phyloP scores from a whole-genome alignment of 1,140 invertebrate species.

The Eumeta japonica region DNA sequence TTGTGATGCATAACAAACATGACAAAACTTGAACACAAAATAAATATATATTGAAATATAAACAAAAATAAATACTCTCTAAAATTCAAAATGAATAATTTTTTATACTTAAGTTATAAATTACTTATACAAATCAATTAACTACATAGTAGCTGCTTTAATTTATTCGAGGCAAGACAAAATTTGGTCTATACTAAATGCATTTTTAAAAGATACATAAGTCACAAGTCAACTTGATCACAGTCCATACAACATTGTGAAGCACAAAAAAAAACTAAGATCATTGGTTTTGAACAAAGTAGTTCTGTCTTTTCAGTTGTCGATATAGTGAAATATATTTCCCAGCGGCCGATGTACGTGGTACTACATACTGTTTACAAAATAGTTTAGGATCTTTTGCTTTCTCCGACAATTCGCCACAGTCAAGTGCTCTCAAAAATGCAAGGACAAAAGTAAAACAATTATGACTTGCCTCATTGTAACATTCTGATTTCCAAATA shows the following conservation, averaged over 20 bases:
- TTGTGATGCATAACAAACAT: no score
- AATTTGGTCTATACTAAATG: conserved; percentile 50
- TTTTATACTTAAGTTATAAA: no score
- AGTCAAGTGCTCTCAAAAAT: conserved; percentile 67
- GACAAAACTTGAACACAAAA: no score
- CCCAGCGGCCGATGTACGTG: conserved; percentile 70
- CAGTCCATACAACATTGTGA: background rate
- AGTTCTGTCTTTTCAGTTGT: conserved; percentile 59
- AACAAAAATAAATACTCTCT: no score
- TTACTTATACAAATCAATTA: no score
- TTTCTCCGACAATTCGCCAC: conserved; percentile 63
- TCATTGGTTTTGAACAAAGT: conserved; percentile 51
- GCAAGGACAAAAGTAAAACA: conserved; percentile 79
- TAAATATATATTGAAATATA: no score
- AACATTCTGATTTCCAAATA: conserved; percentile 66
- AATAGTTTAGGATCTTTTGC: conserved; percentile 66
- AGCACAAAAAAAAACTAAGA: conserved; percentile 5
- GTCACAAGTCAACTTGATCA: no score
- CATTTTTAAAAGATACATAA: conserved; percentile 36
- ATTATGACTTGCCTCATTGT: conserved; percentile 72
- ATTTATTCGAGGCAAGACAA: conserved; percentile 6
- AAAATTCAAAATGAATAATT: no score
- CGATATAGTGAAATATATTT: conserved; percentile 80
- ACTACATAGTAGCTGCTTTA: no score
- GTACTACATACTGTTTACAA: conserved; percentile 75